A percentile compares a stretch with the other conserved stretches of the same genome.
Evolutionary conservation across 2,113 vertebrate genomes (phyloP).

Genomic region (Genyomyrus donnyi): DNA sequence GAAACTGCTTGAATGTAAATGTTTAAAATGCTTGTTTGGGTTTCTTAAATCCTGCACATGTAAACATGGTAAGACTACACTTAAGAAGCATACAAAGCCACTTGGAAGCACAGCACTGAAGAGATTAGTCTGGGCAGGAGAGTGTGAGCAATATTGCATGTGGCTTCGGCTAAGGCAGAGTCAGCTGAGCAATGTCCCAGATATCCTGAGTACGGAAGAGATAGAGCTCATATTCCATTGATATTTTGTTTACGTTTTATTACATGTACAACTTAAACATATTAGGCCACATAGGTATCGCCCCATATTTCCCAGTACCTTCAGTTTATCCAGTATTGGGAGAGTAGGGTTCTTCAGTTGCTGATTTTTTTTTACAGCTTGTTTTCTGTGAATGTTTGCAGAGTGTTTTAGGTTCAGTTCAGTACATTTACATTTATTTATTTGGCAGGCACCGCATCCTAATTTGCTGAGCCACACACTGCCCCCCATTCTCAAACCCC

Average conservation of each 20-base stretch:
- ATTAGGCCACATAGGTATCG: not conserved
- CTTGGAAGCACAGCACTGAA: slow-evolving; percentile 56
- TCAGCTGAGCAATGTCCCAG: not conserved
- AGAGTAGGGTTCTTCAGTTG: not conserved
- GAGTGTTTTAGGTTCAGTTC: not conserved
- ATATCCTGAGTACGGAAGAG: not conserved
- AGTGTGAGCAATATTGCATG: slow-evolving; percentile 41
- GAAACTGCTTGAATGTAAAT: not conserved
- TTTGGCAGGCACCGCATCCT: not conserved
- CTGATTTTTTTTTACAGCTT: not conserved
- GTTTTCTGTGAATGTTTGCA: not conserved
- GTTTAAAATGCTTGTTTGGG: not conserved
- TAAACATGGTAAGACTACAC: slow-evolving; percentile 38
- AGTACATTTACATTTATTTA: not conserved
- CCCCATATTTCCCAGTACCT: not conserved
- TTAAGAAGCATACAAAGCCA: slow-evolving; percentile 59
- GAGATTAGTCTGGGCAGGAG: slow-evolving; percentile 48
- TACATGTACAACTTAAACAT: not conserved
- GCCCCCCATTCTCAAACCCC: not conserved
- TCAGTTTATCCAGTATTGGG: not conserved
- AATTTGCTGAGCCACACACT: not conserved
- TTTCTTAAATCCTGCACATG: not conserved
- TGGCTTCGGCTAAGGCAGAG: slow-evolving; percentile 30
- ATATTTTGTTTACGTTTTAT: not conserved
- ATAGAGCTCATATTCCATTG: not conserved